A percentile compares a stretch with the other conserved stretches of the same genome.
Evolutionary conservation across 2,888 invertebrate species (phyloP).

Genomic region (Punctoribates punctum): DNA sequence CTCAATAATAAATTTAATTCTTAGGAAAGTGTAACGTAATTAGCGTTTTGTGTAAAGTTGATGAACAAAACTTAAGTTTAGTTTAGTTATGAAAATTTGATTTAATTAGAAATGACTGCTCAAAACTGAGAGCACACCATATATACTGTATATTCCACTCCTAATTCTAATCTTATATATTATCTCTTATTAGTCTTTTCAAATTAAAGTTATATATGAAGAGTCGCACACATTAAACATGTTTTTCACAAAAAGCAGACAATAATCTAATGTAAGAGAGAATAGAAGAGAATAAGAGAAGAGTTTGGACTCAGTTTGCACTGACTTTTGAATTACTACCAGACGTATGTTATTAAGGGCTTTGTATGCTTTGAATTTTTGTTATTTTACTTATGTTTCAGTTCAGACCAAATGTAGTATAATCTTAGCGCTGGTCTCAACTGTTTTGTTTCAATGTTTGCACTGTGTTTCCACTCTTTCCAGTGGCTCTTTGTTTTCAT

Average conservation of each 20-base stretch:
- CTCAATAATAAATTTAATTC: slow-evolving; percentile 34
- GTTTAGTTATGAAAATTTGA: slow-evolving; percentile 8
- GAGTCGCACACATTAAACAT: slow-evolving; percentile 26
- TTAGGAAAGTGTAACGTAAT: slow-evolving; percentile 31
- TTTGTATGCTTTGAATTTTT: slow-evolving; percentile 21
- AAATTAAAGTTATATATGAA: slow-evolving; percentile 26
- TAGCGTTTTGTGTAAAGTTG: slow-evolving; percentile 31
- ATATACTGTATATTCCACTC: neutral
- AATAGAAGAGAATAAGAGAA: neutral
- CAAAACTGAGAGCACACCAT: neutral
- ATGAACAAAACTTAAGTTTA: slow-evolving; percentile 31
- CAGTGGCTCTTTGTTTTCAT: slow-evolving; percentile 22
- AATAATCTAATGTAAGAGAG: neutral
- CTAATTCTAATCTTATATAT: slow-evolving; percentile 31
- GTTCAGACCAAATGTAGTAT: neutral
- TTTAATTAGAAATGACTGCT: slow-evolving; percentile 32
- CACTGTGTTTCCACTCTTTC: neutral
- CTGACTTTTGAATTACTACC: slow-evolving; percentile 10
- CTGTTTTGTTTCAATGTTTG: slow-evolving; percentile 39
- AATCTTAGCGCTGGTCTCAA: slow-evolving; percentile 29
- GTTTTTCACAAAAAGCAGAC: slow-evolving; percentile 4
- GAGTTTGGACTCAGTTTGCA: neutral
- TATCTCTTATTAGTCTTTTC: slow-evolving; percentile 34
- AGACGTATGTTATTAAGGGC: slow-evolving; percentile 17
- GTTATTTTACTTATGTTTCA: neutral